Evolutionary conservation across 2,113 vertebrate species (phyloP).

Genomic region (Pica pica): DNA sequence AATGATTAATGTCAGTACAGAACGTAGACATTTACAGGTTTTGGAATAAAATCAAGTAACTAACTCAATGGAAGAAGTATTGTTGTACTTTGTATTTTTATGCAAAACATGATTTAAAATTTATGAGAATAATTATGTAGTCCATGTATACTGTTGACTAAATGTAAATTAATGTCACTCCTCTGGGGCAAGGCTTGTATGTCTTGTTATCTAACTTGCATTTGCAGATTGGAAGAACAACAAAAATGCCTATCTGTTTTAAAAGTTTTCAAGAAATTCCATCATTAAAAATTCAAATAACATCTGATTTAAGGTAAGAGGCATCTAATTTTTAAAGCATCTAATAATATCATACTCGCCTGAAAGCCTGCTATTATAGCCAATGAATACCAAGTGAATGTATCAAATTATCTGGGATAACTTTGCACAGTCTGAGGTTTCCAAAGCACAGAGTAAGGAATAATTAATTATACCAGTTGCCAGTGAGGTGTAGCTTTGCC

Average conservation of each 20-base stretch:
- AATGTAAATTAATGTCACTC: neutral
- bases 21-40: neutral
- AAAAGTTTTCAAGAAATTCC: neutral
- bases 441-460: neutral
- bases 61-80: neutral
- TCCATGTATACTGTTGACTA: neutral
- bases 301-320: neutral
- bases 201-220: neutral
- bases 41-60: conserved; percentile 37
- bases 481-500: neutral
- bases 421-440: neutral
- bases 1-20: neutral
- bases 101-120: conserved; percentile 30
- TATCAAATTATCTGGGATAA: neutral
- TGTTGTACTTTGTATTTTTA: neutral
- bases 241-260: neutral
- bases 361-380: neutral
- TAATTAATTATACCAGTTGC: neutral
- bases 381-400: neutral
- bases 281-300: neutral
- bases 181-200: neutral
- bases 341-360: neutral
- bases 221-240: neutral
- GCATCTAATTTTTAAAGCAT: neutral
- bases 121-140: neutral